Evolutionary conservation across 2,113 vertebrate genomes (phyloP).

Genomic region (Zootoca vivipara): DNA sequence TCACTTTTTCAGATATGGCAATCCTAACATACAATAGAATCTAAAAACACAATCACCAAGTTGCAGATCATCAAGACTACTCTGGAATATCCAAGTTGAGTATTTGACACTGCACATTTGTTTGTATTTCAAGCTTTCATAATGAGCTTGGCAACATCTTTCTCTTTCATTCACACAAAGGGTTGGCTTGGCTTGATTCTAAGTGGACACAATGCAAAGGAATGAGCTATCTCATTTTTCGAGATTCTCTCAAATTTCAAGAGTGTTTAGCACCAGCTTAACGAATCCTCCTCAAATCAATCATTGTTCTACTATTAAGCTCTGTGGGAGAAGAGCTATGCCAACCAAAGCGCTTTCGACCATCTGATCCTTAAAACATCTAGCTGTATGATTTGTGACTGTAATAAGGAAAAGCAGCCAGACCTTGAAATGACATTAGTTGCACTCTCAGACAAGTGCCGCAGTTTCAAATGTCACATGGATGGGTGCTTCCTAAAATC

Average conservation of each 20-base stretch:
- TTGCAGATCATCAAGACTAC: background rate
- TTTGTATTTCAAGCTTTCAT: slow-evolving; percentile 18
- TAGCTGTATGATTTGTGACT: slow-evolving; percentile 5
- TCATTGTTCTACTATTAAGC: background rate
- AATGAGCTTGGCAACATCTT: background rate
- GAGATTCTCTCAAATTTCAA: slow-evolving; percentile 8
- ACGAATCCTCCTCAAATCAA: background rate
- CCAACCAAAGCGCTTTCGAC: background rate
- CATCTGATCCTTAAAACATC: background rate
- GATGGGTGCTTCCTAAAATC: background rate
- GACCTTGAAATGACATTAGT: background rate
- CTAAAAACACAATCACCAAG: background rate
- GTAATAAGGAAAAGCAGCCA: slow-evolving; percentile 22
- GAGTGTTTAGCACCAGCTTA: background rate
- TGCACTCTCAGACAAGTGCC: slow-evolving; percentile 5
- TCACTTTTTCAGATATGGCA: too few species aligned
- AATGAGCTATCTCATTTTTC: background rate
- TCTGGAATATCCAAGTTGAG: background rate
- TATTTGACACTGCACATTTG: background rate
- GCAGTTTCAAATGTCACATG: slow-evolving; percentile 13
- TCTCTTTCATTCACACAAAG: background rate
- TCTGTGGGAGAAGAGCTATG: background rate
- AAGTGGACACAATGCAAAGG: background rate
- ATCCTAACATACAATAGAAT: too few species aligned
- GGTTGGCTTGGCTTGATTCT: background rate